Evolutionary conservation across 1,140 invertebrate genomes (phyloP).

Genomic region (Drosophila watanabei): DNA sequence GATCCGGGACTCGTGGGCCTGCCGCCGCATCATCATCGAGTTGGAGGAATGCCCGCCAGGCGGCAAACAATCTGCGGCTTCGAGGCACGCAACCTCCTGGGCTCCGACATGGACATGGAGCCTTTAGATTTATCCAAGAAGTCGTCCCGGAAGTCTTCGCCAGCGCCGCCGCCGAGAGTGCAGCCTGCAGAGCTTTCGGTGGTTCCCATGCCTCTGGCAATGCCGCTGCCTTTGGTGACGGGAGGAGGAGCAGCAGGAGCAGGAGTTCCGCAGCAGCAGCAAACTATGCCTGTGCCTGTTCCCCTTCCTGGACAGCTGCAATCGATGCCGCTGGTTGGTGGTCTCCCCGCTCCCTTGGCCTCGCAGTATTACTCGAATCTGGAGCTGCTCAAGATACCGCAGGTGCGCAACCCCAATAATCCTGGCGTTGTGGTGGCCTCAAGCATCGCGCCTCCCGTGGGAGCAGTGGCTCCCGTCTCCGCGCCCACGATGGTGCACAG

Average conservation of each 20-base stretch:
- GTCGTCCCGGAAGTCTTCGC: conserved; percentile 44
- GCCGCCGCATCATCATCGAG: conserved; percentile 21
- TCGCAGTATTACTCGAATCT: conserved; percentile 79
- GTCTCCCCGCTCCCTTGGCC: conserved; percentile 23
- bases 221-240: conserved; percentile 7
- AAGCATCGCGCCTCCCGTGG: background rate
- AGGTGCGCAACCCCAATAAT: conserved; percentile 68
- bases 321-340: background rate
- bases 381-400: conserved; percentile 78
- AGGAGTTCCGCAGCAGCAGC: no score
- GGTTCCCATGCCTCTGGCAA: background rate
- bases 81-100: conserved; percentile 66
- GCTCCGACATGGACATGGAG: conserved; percentile 71
- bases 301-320: conserved; percentile 10
- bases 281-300: background rate
- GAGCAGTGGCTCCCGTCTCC: background rate
- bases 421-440: conserved; percentile 8
- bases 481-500: background rate
- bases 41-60: conserved; percentile 56
- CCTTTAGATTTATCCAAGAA: conserved; percentile 79
- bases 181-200: conserved; percentile 23
- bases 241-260: background rate
- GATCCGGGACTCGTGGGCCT: conserved; percentile 15
- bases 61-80: conserved; percentile 82
- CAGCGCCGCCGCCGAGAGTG: conserved; percentile 28